phyloP scores from a whole-genome alignment of 2,797 vertebrate species.

The Peromyscus melanophrys region DNA sequence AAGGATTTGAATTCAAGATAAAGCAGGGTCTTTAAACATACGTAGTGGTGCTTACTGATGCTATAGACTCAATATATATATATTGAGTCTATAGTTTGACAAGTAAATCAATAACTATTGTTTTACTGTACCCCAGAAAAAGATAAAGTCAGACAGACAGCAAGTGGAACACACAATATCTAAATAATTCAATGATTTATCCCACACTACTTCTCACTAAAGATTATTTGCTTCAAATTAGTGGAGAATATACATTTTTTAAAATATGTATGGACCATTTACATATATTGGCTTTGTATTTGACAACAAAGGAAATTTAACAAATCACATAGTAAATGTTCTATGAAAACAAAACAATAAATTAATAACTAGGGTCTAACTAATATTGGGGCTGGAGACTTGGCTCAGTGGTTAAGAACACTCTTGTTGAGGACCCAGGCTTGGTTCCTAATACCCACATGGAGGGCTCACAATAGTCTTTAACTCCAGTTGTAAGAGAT shows the following conservation, averaged over 20 bases:
- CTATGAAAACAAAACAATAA: neutral
- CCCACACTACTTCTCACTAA: neutral
- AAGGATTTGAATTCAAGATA: constrained; percentile 2
- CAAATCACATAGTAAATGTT: neutral
- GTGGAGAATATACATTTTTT: neutral
- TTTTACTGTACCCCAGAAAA: neutral
- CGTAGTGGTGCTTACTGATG: neutral
- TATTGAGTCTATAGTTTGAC: neutral
- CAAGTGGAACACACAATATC: neutral
- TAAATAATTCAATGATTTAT: neutral
- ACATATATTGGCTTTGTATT: neutral
- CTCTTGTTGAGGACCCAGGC: neutral
- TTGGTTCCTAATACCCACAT: neutral
- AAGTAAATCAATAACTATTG: neutral
- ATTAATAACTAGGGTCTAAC: neutral
- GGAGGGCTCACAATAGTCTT: neutral
- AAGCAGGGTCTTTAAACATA: neutral
- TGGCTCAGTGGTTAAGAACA: neutral
- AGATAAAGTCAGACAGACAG: neutral
- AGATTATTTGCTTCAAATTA: neutral
- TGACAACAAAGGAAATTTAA: neutral
- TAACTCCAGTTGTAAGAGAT: neutral
- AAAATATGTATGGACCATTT: neutral
- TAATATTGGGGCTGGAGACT: neutral
- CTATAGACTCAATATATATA: neutral